These are phyloP conservation scores for Drosophila melanosoma DNA, from an alignment of 2,888 invertebrate genomes.

Conservation along the genomic window DNA sequence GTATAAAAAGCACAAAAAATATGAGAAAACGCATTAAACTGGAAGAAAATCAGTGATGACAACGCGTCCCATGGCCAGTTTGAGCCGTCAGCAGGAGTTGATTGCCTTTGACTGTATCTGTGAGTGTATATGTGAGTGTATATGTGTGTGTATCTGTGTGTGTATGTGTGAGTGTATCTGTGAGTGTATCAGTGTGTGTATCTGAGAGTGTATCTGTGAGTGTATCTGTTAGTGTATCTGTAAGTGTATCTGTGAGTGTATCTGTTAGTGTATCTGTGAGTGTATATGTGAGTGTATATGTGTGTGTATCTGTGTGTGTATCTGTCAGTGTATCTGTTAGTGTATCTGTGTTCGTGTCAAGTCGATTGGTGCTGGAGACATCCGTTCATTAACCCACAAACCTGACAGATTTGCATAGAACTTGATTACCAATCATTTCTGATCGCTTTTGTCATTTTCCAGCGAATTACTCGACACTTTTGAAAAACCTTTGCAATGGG, in stretches of 20 bases:
- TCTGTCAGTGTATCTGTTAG: conserved; percentile 29
- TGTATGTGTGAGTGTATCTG: neutral
- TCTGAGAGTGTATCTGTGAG: conserved; percentile 29
- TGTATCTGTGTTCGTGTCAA: conserved; percentile 45
- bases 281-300: neutral
- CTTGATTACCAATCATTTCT: conserved; percentile 56
- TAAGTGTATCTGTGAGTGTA: neutral
- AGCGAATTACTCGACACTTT: conserved; percentile 12
- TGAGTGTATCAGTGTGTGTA: neutral
- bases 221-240: neutral
- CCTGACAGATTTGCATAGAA: conserved; percentile 51
- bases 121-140: neutral
- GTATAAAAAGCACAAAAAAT: conserved; percentile 7
- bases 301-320: conserved; percentile 18
- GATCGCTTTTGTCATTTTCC: conserved; percentile 31
- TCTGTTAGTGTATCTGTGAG: too few relatives aligned
- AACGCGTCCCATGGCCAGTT: conserved; percentile 40
- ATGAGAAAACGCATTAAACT: conserved; percentile 14
- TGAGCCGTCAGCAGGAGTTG: conserved; percentile 35
- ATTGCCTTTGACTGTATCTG: conserved; percentile 39
- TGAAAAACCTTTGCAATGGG: neutral
- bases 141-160: neutral
- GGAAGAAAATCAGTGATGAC: conserved; percentile 20
- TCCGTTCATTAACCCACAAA: conserved; percentile 75
- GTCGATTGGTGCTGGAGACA: conserved; percentile 56